Base-by-base conservation (phyloP, 2,113 vertebrate genomes). In the Bostrychus sinensis region DNA sequence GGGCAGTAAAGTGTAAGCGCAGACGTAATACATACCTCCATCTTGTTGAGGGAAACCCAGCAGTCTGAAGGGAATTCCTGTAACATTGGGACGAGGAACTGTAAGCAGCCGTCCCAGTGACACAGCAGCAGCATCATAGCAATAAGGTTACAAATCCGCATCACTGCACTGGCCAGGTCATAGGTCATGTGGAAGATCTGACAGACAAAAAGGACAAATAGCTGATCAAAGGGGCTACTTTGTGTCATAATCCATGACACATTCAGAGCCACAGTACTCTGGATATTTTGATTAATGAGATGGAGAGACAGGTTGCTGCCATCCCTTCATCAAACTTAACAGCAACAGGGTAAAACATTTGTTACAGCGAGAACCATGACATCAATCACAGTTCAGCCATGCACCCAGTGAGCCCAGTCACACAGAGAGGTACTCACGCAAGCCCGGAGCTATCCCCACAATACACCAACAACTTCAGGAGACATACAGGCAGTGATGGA, bases 111-210 rank as follows among this genome's bases (percentile, higher is more conserved):
- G 0, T 98, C 97, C 97, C 96, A 98, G 91, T 98, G 96, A 66
- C 97, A 98, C 0, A 98, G 89, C 70, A 98, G 89, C 78, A 98
- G 89, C 97, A 98, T 98, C 97, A 98, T 98, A 25, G 92, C 96
- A 1, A 98, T 98, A 70, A 98, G 93, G 88, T 98, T 98, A 81
- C 96, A 84, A 85, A 98, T 98, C 62, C 97, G 91, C 96, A 98
- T 93, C 80, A 98, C 96, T 0, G 96, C 97, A 1, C 97, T 98
- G 32, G 97, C 96, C 88, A 98, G 91, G 89, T 98, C 96, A 0
- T 98, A 98, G 37, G 95, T 98, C 97, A 98, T 98, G 83, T 98
- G 97, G 92, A 98, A 98, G 75, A 98, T 98, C 96, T 98, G 86
- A 73, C 5, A 64, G 41, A 7, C 25, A 70, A 41, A 68, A 17